Percentiles rank a stretch among this genome's conserved stretches.
Conservation (phyloP, 92 coral and sea anemone genomes). For the Montipora capitata region DNA sequence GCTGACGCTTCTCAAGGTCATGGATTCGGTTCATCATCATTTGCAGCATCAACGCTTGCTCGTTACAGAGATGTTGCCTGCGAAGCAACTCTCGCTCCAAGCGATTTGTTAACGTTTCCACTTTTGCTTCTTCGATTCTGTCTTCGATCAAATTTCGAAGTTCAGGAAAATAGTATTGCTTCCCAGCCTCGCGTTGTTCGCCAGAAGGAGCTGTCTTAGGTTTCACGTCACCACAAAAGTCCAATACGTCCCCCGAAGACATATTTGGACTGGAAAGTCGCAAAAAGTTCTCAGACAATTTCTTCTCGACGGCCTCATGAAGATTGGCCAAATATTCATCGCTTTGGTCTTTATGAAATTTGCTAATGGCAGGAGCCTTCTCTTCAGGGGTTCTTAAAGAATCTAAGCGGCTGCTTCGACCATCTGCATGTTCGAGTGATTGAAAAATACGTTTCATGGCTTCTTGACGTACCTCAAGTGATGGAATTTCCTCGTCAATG, state of each 20-base stretch:
- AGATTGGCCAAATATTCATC: constrained; percentile 19
- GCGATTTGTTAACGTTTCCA: constrained; percentile 74
- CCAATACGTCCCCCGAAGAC: constrained; percentile 23
- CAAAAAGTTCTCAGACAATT: constrained; percentile 32
- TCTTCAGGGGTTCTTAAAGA: constrained; percentile 18
- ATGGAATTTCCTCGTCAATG: constrained; percentile 18
- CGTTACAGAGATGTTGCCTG: constrained; percentile 36
- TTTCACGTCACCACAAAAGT: background rate
- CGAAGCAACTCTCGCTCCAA: constrained; percentile 64
- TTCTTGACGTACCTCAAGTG: constrained; percentile 44
- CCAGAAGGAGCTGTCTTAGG: constrained; percentile 36
- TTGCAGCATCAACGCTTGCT: constrained; percentile 68
- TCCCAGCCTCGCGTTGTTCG: background rate
- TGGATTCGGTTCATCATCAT: constrained; percentile 70
- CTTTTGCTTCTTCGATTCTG: constrained; percentile 74
- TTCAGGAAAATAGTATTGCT: constrained; percentile 48
- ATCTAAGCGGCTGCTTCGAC: constrained; percentile 40
- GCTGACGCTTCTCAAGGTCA: constrained; percentile 73
- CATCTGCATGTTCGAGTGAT: constrained; percentile 28
- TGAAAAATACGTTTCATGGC: constrained; percentile 49
- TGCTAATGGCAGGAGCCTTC: background rate
- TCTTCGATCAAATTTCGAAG: constrained; percentile 65
- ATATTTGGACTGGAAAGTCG: constrained; percentile 29
- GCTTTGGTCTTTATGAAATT: constrained; percentile 10
- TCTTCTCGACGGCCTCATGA: constrained; percentile 49